Base-by-base conservation (phyloP, 1,140 invertebrate species). In the Heliothis virescens region DNA sequence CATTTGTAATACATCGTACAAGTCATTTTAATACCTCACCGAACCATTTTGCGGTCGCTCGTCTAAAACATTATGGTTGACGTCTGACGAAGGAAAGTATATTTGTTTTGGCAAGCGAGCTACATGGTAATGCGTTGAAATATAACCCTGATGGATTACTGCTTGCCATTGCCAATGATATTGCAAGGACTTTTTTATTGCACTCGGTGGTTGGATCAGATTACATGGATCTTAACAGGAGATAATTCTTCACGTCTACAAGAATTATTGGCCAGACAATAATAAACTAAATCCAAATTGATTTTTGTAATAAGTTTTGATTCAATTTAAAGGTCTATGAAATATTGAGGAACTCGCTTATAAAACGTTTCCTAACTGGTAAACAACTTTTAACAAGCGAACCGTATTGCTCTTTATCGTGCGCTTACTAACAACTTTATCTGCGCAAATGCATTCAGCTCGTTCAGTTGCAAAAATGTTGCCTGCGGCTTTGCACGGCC, bases 51-150 rank as follows among this genome's bases (percentile, higher is more conserved):
- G 67, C 15, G 71, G 79, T 80, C 59, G 57, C 18, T 80, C 59
- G 57, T 18, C 50, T 34, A 62, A 53, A 60, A 74, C 60, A 52
- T 65, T 60, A 60, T 72, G 67, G 77, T 80, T 65, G 81, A 76
- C 79, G 81, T 77, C 16, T 82, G 76, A 79, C 60, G 63, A 47
- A 73, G 62, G 16, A 79, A 78, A 78, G 71, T 47, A 63, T 79
- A 83, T 85, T 85, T 83, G 73, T 83, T 82, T 85, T 85, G 83
- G 83, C 83, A 81, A n/a, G 52, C 83, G 78, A 15, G 26, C 48
- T 53, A 62, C 73, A 41, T 57, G 72, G 57, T 80, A 85, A 80
- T 85, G 73, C 77, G 77, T 60, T 79, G 77, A 59, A 82, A 84
- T 79, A 16, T 71, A 73, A 84, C 63, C 69, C 78, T 29, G 29